A percentile compares a stretch with the other conserved stretches of the same genome.
Conservation (phyloP, 1,140 invertebrate species). For the Metopolophium dirhodum region DNA sequence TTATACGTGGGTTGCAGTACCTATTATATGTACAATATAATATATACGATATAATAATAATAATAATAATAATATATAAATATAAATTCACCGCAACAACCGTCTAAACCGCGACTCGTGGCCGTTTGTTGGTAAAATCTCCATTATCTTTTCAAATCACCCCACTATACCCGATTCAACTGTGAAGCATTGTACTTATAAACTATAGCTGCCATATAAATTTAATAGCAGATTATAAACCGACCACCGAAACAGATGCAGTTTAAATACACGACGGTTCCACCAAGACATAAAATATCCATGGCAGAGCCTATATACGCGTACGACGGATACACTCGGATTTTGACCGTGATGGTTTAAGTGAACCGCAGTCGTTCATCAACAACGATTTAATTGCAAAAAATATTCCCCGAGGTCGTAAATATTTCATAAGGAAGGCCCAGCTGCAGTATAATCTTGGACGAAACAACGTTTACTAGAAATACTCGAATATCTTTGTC, state of each 20-base stretch:
- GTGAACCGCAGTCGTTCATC: background rate
- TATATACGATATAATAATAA: background rate
- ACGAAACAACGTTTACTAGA: background rate
- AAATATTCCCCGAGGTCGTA: background rate
- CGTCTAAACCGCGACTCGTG: background rate
- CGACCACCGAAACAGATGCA: background rate
- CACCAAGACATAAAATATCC: background rate
- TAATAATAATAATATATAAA: background rate
- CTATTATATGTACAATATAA: background rate
- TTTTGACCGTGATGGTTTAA: background rate
- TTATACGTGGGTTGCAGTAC: background rate
- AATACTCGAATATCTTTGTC: background rate
- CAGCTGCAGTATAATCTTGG: no score
- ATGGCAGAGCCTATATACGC: background rate
- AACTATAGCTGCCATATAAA: background rate
- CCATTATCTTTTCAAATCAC: slow-evolving; percentile 1
- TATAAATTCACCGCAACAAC: background rate
- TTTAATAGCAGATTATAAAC: slow-evolving; percentile 5
- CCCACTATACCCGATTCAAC: background rate
- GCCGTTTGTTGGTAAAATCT: background rate
- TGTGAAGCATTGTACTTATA: background rate
- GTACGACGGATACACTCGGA: background rate
- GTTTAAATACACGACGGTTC: background rate
- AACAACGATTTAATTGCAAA: background rate
- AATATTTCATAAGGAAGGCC: background rate